phyloP scores from a whole-genome alignment of 2,797 vertebrate genomes.

The Diglossa cyanea region DNA sequence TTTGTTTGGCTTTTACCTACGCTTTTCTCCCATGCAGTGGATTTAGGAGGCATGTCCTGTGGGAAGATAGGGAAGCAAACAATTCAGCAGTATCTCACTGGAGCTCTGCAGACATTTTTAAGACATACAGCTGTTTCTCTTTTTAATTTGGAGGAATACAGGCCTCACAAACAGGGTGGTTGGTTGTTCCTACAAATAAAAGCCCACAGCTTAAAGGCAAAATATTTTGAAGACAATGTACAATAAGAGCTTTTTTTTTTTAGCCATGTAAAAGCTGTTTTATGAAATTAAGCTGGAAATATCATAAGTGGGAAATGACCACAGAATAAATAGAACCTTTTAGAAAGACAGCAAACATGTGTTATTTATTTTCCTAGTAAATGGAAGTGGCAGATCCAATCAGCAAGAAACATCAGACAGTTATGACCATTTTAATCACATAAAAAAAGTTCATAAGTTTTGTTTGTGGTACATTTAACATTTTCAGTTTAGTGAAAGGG shows the following conservation, averaged over 20 bases:
- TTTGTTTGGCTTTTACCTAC: slow-evolving; percentile 40
- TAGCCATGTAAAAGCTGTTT: slow-evolving; percentile 77
- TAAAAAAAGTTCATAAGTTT: slow-evolving; percentile 84
- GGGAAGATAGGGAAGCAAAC: slow-evolving; percentile 40
- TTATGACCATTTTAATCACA: slow-evolving; percentile 92
- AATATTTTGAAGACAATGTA: slow-evolving; percentile 76
- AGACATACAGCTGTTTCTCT: slow-evolving; percentile 69
- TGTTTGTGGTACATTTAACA: slow-evolving; percentile 83
- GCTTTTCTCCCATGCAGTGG: neutral
- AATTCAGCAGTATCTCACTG: slow-evolving; percentile 14
- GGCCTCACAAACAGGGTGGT: slow-evolving; percentile 49
- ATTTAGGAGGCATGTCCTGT: slow-evolving; percentile 34
- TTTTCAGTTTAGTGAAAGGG: slow-evolving; percentile 57
- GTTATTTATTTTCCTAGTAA: slow-evolving; percentile 98
- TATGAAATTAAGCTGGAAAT: slow-evolving; percentile 83
- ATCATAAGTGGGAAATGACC: slow-evolving; percentile 80
- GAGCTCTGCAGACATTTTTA: slow-evolving; percentile 10
- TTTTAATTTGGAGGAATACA: slow-evolving; percentile 65
- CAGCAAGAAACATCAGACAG: slow-evolving; percentile 91
- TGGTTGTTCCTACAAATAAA: slow-evolving; percentile 72
- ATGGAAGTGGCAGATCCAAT: slow-evolving; percentile 97
- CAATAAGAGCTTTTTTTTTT: slow-evolving; percentile 71
- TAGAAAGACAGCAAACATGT: slow-evolving; percentile 85
- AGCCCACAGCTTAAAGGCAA: slow-evolving; percentile 73
- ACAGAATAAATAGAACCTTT: slow-evolving; percentile 82